Conservation (phyloP, 2,888 invertebrate species). For the Hirtodrosophila alboralis region DNA sequence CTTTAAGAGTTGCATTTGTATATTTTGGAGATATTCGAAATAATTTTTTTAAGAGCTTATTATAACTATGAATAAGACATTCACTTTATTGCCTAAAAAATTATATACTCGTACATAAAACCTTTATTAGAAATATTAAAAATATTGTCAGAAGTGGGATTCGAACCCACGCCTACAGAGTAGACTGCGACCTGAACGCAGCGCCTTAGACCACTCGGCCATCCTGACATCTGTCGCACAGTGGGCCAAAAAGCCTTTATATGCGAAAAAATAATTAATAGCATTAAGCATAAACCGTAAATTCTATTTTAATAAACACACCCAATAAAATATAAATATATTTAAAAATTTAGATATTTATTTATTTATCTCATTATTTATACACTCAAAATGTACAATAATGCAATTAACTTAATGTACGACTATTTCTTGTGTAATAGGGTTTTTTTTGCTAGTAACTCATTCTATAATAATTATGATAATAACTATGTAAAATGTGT, state of each 20-base stretch:
- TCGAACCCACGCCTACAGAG: slow-evolving; percentile 73
- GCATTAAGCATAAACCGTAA: slow-evolving; percentile 1
- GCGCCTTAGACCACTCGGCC: slow-evolving; percentile 72
- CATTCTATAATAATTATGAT: slow-evolving; percentile 41
- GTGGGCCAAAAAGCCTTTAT: background rate
- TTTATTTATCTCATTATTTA: slow-evolving; percentile 67
- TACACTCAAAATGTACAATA: slow-evolving; percentile 66
- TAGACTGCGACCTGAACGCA: slow-evolving; percentile 73
- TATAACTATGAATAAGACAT: too few species aligned
- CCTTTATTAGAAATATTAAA: slow-evolving; percentile 11
- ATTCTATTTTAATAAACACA: background rate
- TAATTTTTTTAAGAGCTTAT: too few species aligned
- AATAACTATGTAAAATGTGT: slow-evolving; percentile 54
- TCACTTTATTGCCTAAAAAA: too few species aligned
- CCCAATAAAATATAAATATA: background rate
- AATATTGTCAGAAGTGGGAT: slow-evolving; percentile 66
- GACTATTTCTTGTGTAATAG: slow-evolving; percentile 42
- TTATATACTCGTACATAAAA: slow-evolving; percentile 34
- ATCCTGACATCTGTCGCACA: slow-evolving; percentile 30
- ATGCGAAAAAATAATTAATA: background rate
- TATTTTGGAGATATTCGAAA: too few species aligned
- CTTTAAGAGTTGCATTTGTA: too few species aligned
- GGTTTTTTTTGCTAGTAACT: slow-evolving; percentile 44
- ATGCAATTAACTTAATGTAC: slow-evolving; percentile 54
- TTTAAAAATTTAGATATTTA: slow-evolving; percentile 61